A percentile compares a stretch with the other conserved stretches of the same genome.
Evolutionary conservation across 2,888 invertebrate genomes (phyloP).

Genomic region (Uropetala carovei): DNA sequence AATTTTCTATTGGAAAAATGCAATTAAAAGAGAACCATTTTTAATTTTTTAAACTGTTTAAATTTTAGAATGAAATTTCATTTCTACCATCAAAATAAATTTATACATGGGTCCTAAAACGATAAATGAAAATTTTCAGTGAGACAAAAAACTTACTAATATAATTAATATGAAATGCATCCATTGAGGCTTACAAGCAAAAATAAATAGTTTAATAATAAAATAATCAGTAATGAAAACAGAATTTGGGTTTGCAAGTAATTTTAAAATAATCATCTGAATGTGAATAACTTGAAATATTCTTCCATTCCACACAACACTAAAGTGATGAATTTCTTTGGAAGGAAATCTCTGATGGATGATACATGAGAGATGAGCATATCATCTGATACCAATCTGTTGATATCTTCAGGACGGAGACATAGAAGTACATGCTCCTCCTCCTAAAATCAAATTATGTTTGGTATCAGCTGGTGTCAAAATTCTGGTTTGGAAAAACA

Average conservation of each 20-base stretch:
- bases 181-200: not conserved
- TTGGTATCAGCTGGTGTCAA: not conserved
- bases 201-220: not conserved
- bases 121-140: not conserved
- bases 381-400: constrained; percentile 65
- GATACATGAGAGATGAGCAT: constrained; percentile 69
- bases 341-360: constrained; percentile 66
- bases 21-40: no score
- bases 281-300: constrained; percentile 75
- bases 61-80: no score
- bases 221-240: not conserved
- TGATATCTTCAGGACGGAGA: constrained; percentile 66
- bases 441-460: constrained; percentile 65
- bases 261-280: constrained; percentile 22
- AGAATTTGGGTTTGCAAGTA: not conserved
- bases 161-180: not conserved
- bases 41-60: no score
- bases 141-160: not conserved
- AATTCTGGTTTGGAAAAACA: not conserved
- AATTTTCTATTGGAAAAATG: no score
- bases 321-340: constrained; percentile 73
- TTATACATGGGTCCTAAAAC: no score
- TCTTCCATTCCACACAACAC: constrained; percentile 74
- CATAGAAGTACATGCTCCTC: constrained; percentile 68
- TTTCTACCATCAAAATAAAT: no score